Conservation (phyloP, 2,113 vertebrate species). For the Hydropotes inermis region DNA sequence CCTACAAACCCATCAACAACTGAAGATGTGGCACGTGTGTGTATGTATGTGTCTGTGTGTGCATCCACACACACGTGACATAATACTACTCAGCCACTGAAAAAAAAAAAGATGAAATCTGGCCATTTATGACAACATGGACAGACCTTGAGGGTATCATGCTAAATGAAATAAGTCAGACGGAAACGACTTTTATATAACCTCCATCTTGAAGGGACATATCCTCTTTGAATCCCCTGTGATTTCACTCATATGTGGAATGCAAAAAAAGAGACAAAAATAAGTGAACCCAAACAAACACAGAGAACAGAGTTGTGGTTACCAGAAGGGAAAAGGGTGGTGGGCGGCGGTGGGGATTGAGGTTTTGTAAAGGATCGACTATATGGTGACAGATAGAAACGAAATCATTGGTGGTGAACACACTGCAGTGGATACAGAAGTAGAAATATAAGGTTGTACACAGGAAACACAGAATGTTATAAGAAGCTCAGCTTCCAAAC, state of each 20-base stretch:
- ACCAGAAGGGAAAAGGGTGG: not conserved
- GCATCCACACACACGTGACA: not conserved
- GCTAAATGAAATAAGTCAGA: not conserved
- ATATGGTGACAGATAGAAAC: not conserved
- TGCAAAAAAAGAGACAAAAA: not conserved
- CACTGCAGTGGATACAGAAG: not conserved
- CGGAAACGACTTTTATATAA: not conserved
- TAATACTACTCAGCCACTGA: not conserved
- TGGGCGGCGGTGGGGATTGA: not conserved
- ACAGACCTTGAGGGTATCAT: not conserved
- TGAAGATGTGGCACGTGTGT: not conserved
- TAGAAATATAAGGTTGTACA: not conserved
- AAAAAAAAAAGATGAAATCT: not conserved
- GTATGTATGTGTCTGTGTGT: not conserved
- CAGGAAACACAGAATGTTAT: not conserved
- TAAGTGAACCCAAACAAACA: not conserved
- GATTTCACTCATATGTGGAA: not conserved
- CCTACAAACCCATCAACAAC: not conserved
- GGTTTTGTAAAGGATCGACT: not conserved
- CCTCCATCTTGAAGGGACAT: not conserved
- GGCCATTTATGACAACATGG: not conserved
- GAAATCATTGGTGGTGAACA: not conserved
- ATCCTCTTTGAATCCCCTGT: not conserved
- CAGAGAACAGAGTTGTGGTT: not conserved
- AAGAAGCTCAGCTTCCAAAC: not conserved